phyloP scores from a whole-genome alignment of 2,888 invertebrate genomes.

The Syrista parreyssii region DNA sequence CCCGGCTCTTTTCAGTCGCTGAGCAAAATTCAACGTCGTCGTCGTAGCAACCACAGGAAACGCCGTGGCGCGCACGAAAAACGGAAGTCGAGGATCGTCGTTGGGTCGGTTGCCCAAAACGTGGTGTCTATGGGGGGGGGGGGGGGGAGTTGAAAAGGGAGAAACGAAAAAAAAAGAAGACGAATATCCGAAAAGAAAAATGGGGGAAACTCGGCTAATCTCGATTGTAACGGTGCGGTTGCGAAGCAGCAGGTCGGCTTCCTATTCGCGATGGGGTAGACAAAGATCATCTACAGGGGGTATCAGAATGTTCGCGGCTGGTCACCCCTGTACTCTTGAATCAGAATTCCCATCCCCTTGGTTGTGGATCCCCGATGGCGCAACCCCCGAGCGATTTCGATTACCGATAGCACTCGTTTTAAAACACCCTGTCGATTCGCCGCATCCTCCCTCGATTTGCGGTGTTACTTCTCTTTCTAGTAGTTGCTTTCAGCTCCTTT shows the following conservation, averaged over 20 bases:
- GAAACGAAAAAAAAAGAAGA: too few species aligned
- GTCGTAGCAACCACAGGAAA: too few species aligned
- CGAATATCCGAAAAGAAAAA: too few species aligned
- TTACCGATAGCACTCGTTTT: conserved; percentile 60
- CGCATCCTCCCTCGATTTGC: not conserved
- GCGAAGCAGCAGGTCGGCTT: conserved; percentile 19
- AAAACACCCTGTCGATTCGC: conserved; percentile 11
- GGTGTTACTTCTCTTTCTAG: conserved; percentile 13
- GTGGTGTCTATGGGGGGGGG: too few species aligned
- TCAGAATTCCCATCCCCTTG: conserved; percentile 23
- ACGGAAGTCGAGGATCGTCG: too few species aligned
- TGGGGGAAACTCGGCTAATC: not conserved
- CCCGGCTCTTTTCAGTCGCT: too few species aligned
- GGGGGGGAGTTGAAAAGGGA: too few species aligned
- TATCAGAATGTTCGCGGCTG: conserved; percentile 55
- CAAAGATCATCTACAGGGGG: conserved; percentile 42
- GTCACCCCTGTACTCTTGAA: conserved; percentile 51
- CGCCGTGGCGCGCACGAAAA: too few species aligned
- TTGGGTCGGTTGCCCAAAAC: too few species aligned
- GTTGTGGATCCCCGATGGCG: not conserved
- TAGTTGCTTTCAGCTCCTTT: conserved; percentile 42
- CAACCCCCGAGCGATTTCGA: conserved; percentile 57
- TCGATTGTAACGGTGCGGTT: not conserved
- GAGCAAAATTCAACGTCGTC: too few species aligned
- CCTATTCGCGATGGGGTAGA: conserved; percentile 41